A percentile compares a stretch with the other conserved stretches of the same genome.
phyloP scores from a whole-genome alignment of 2,888 invertebrate species.

The Coelinius sp. region DNA sequence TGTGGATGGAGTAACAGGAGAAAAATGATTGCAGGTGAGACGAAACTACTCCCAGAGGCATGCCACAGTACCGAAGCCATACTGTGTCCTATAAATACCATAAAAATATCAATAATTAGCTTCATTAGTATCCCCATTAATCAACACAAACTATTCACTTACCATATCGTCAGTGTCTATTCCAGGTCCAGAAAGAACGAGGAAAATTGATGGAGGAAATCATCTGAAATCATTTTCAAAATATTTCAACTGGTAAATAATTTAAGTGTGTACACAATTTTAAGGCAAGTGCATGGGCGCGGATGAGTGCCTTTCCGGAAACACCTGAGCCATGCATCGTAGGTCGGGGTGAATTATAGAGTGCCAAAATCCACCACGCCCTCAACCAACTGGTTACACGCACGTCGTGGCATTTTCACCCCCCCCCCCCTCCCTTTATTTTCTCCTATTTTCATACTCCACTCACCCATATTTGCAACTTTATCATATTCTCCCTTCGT shows the following conservation, averaged over 20 bases:
- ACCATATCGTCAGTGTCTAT: slow-evolving; percentile 88
- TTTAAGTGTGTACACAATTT: not conserved
- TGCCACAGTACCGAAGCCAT: slow-evolving; percentile 89
- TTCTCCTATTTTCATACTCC: not conserved
- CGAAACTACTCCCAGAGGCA: slow-evolving; percentile 85
- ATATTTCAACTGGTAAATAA: not conserved
- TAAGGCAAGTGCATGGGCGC: not conserved
- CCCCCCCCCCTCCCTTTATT: not conserved
- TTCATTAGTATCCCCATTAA: not conserved
- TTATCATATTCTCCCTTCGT: not conserved
- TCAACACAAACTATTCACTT: slow-evolving; percentile 61
- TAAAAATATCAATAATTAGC: slow-evolving; percentile 41
- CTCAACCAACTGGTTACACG: slow-evolving; percentile 39
- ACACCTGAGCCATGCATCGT: slow-evolving; percentile 39
- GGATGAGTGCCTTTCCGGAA: slow-evolving; percentile 24
- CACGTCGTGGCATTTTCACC: slow-evolving; percentile 9
- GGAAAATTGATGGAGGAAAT: slow-evolving; percentile 72
- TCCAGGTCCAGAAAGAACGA: slow-evolving; percentile 70
- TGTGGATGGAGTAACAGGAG: slow-evolving; percentile 82
- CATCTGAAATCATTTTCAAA: slow-evolving; percentile 72
- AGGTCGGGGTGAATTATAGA: slow-evolving; percentile 44
- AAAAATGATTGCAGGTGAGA: slow-evolving; percentile 80
- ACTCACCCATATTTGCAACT: not conserved
- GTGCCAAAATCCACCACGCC: slow-evolving; percentile 48
- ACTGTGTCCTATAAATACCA: slow-evolving; percentile 79